These are phyloP conservation scores for Pandemis corylana DNA, from an alignment of 2,888 invertebrate species.

Conservation along the genomic window DNA sequence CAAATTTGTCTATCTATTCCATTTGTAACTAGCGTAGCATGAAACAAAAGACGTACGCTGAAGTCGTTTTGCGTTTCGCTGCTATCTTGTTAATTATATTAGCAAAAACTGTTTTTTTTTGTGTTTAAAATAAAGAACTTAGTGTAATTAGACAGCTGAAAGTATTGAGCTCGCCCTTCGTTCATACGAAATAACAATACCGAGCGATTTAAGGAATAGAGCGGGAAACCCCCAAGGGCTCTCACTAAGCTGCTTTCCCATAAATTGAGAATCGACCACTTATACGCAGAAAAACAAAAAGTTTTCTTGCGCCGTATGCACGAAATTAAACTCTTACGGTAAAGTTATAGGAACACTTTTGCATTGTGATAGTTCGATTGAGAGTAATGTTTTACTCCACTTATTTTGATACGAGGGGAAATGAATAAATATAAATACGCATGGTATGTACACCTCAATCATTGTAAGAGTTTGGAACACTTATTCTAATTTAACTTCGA, in stretches of 20 bases:
- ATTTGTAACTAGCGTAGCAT: not conserved
- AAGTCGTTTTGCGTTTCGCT: not conserved
- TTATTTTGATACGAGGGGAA: conserved; percentile 62
- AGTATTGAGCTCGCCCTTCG: conserved; percentile 58
- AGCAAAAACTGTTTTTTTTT: not conserved
- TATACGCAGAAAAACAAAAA: conserved; percentile 60
- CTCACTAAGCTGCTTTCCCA: conserved; percentile 67
- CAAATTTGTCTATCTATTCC: conserved; percentile 22
- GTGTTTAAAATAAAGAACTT: conserved; percentile 51
- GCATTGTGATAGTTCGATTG: conserved; percentile 31
- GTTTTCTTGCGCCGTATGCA: conserved; percentile 43
- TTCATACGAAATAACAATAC: conserved; percentile 58
- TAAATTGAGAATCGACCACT: conserved; percentile 74
- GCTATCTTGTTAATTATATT: not conserved
- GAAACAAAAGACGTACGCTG: not conserved
- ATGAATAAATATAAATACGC: conserved; percentile 50
- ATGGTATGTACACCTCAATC: conserved; percentile 54
- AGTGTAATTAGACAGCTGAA: conserved; percentile 61
- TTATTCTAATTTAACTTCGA: not conserved
- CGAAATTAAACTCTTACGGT: conserved; percentile 52
- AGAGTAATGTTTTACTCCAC: conserved; percentile 48
- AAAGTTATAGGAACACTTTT: conserved; percentile 48
- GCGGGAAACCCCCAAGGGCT: conserved; percentile 64
- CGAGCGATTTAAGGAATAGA: conserved; percentile 69
- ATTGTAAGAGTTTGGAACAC: conserved; percentile 53